phyloP scores from a whole-genome alignment of 2,888 invertebrate species.

The Agriopis aurantiaria region DNA sequence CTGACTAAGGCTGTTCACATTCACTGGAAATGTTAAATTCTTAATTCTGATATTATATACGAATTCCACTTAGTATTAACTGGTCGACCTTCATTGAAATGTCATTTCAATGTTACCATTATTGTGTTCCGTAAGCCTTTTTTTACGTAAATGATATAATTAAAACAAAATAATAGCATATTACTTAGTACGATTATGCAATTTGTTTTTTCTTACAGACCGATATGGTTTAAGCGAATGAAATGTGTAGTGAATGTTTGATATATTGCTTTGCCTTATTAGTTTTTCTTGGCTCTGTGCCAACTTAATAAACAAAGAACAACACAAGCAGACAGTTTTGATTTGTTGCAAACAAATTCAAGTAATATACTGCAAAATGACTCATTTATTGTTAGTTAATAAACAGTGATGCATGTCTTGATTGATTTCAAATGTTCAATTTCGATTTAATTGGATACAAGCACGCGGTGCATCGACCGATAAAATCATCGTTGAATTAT shows the following conservation, averaged over 20 bases:
- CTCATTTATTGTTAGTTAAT: slow-evolving; percentile 35
- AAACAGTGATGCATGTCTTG: slow-evolving; percentile 42
- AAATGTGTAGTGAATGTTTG: slow-evolving; percentile 25
- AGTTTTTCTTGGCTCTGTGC: slow-evolving; percentile 38
- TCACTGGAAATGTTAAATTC: slow-evolving; percentile 4
- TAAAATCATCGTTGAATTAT: slow-evolving; percentile 39
- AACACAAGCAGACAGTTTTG: slow-evolving; percentile 28
- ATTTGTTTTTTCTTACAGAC: slow-evolving; percentile 14
- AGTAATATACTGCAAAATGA: slow-evolving; percentile 33
- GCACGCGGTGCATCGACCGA: slow-evolving; percentile 45
- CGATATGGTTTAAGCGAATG: slow-evolving; percentile 10
- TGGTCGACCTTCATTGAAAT: slow-evolving; percentile 47
- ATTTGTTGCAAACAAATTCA: slow-evolving; percentile 36
- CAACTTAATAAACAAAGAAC: slow-evolving; percentile 41
- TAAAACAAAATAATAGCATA: slow-evolving; percentile 16
- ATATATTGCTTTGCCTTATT: slow-evolving; percentile 23
- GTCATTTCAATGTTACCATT: slow-evolving; percentile 29
- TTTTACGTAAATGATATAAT: slow-evolving; percentile 12
- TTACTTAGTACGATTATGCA: slow-evolving; percentile 27
- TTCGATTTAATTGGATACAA: slow-evolving; percentile 42
- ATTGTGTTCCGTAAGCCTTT: slow-evolving; percentile 26
- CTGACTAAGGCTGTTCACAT: background rate
- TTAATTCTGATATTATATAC: slow-evolving; percentile 9
- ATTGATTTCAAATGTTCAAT: slow-evolving; percentile 47
- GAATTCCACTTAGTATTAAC: slow-evolving; percentile 22